Base-by-base conservation (phyloP, 2,113 vertebrate species). In the Stigmatopora nigra region DNA sequence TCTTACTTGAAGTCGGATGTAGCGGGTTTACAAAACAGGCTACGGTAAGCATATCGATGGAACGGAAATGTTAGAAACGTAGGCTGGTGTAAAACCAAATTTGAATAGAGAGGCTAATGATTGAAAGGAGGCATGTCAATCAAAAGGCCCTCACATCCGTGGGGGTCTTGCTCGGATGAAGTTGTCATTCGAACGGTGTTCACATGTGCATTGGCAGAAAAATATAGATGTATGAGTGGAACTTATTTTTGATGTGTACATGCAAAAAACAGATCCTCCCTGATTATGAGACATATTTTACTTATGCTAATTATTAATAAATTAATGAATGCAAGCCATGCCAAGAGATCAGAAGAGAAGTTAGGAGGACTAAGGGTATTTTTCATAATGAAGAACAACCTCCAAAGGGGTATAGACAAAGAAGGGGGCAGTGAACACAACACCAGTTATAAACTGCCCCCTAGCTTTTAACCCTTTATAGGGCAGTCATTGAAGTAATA, bases 311-410 rank as follows among this genome's bases (percentile, higher is more conserved):
- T 56, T 31, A 31, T 31, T 51, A 51, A 8, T 51, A 10, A 53
- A 20, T 56, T 22, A 56, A 31, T 31, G 53, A 56, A 56, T 56
- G 53, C 53, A 56, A 56, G 53, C 22, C 53, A 56, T 56, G 22
- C 22, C 20, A 56, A 56, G 53, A 31, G 25, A 31, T 31, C 25
- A 31, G 25, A 31, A 31, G 25, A 56, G 7, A 31, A 16, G 3
- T 14, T 8, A 31, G 14, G 22, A 31, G 22, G 25, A 31, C 22
- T 22, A 56, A 22, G 25, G 31, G 25, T 56, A 56, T 31, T 56
- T 56, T 56, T 56, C 53, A 31, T 31, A 56, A 56, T 56, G 53
- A 56, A 22, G 5, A 56, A 56, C 22, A 56, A 16, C 53, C 53
- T 31, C 22, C 53, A 31, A 41, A 22, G 22, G 25, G 20, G 53